Conservation (phyloP, 1,140 invertebrate genomes). For the Trinorchestia longiramus region DNA sequence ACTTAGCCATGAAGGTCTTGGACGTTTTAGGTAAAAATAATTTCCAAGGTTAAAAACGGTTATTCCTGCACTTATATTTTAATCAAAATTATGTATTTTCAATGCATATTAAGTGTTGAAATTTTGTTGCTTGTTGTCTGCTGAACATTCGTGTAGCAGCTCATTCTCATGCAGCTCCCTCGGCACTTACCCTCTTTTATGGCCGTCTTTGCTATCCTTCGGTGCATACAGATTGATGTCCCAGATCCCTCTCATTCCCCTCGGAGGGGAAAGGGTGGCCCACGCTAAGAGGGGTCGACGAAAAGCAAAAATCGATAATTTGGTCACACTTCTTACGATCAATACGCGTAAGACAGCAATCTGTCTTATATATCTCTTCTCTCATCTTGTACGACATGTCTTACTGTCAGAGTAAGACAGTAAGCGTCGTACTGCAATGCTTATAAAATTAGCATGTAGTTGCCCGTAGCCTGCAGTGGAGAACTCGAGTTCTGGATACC, state of each 20-base stretch:
- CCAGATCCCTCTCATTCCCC: conserved; percentile 4
- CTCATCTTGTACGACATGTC: not conserved
- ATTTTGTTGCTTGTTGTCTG: not conserved
- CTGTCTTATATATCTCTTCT: not conserved
- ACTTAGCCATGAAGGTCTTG: too few relatives aligned
- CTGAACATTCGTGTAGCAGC: not conserved
- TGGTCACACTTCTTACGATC: not conserved
- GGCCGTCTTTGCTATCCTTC: not conserved
- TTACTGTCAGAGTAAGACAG: not conserved
- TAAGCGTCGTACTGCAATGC: not conserved
- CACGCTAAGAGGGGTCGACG: not conserved
- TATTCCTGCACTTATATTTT: not conserved
- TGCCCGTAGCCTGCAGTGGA: not conserved
- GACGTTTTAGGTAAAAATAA: too few relatives aligned
- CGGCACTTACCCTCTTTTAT: not conserved
- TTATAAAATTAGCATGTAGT: not conserved
- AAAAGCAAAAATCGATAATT: conserved; percentile 2
- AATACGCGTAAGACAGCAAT: not conserved
- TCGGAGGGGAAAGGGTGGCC: not conserved
- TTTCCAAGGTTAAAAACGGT: too few relatives aligned
- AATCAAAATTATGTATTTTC: too few relatives aligned
- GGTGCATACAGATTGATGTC: not conserved
- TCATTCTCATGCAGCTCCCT: not conserved
- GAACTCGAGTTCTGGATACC: not conserved
- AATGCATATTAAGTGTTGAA: not conserved